Percentiles rank a stretch among this genome's conserved stretches.
Evolutionary conservation across 1,140 invertebrate species (phyloP).

Genomic region (Penaeus chinensis): DNA sequence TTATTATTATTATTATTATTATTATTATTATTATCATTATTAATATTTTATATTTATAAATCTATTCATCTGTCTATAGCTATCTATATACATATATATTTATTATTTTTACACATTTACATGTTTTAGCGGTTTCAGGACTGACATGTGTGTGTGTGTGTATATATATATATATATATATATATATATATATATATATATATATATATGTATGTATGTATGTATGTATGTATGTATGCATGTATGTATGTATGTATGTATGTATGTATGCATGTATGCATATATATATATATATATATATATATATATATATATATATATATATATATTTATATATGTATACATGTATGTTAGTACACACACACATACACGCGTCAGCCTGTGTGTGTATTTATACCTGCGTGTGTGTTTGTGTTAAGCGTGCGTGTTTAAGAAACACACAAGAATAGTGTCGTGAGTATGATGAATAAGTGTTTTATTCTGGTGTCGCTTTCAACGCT

Average conservation of each 20-base stretch:
- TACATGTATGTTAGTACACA: background rate
- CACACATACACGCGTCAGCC: background rate
- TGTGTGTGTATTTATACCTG: background rate
- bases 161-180: background rate
- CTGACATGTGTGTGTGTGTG: background rate
- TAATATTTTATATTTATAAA: too few species aligned
- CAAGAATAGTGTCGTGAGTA: too few species aligned
- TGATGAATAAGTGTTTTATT: too few species aligned
- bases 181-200: conserved; percentile 22
- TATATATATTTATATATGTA: conserved; percentile 17
- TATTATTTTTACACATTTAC: background rate
- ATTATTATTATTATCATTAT: too few species aligned
- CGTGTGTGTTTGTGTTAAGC: background rate
- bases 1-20: too few species aligned
- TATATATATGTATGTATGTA: conserved; percentile 15
- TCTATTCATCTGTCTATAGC: too few species aligned
- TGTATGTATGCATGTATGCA: background rate
- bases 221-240: background rate
- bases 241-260: background rate
- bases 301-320: conserved; percentile 16
- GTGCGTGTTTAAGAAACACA: background rate
- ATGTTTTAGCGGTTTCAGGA: too few species aligned
- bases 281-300: background rate
- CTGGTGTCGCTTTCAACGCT: too few species aligned
- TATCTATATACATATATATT: background rate